Evolutionary conservation across 2,113 vertebrate species (phyloP), one percentile per base, ranked within the genome.

Genomic region (Plestiodon gilberti): DNA sequence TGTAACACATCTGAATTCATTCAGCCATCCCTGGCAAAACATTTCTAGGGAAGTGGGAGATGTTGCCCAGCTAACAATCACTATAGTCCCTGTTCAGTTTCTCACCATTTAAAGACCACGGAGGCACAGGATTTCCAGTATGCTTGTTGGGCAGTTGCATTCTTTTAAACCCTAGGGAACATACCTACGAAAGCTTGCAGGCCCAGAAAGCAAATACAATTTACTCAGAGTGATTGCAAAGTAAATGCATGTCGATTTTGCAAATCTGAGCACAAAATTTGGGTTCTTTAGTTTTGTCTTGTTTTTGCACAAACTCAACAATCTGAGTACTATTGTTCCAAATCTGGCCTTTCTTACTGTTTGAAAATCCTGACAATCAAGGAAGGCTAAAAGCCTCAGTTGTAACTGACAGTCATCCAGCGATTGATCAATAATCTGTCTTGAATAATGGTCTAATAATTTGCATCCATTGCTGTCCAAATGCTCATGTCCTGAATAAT

Each of bases 371-470:
- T 59, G 35, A 40, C 23, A 59, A 78, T 23, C 64, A 28, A 40
- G 28, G 75, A 40, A 59, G 28, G 28, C 28, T n/a, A n/a, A 70
- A 70, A 55, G 28, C 20, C 23, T 43, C n/a, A 30, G 10, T 13
- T 78, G 43, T 48, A 57, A n/a, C 33, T n/a, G 33, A 15, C 35
- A 25, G 4, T 3, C 35, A 40, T 10, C 25, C 9, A 43, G 23
- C 11, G 43, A 52, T 22, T 59, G 84, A 57, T 33, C 30, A 65
- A 86, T 40, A 89, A 22, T 73, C 15, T 0, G 38, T 88, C 92
- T 92, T 84, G 87, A 85, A 94, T 89, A 90, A 90, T 85, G 78
- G 79, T 30, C 87, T 48, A 93, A 88, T 89, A 87, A 88, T 94
- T 94, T 91, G 84, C 87, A 90, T 91, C 90, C 43, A 89, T 91